Evolutionary conservation across 2,113 vertebrate species (phyloP), one percentile per base, ranked within the genome.

Genomic region (Pomatorhinus ruficollis): DNA sequence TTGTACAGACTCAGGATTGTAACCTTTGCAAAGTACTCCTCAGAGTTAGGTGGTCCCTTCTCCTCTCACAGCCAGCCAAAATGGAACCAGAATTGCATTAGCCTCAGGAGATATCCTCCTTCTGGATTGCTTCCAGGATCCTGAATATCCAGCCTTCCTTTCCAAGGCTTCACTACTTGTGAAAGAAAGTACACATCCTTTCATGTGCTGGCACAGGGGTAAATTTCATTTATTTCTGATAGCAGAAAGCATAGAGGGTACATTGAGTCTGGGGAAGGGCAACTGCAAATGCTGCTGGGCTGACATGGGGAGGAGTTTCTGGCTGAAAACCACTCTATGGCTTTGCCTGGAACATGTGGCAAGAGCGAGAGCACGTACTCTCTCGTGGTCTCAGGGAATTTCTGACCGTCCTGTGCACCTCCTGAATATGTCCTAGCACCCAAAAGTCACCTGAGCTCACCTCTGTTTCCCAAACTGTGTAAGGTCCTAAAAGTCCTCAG

Each of bases 41-140:
- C 0, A 1, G 64, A 64, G 44, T 75, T 59, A 60, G 89, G 15
- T n/a, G 60, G 68, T 70, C 59, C 68, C 42, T 95, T 92, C 60
- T 90, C 59, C 75, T 92, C 3, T 0, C 28, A 53, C 37, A 57
- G 75, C 85, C 79, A 69, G 40, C 21, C 27, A 63, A 74, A 90
- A 86, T 66, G 72, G 80, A 81, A 81, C 64, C 12, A 20, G 68
- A 86, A 92, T 71, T 92, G 23, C 31, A 50, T 96, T 75, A 92
- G 47, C 79, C 57, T 81, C 60, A 24, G 72, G 79, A 97, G 76
- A 78, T 2, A 1, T 75, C 27, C 35, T 93, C 20, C 40, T 86
- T 11, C 75, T 94, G 88, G 88, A 93, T 8, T 75, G 35, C n/a
- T 86, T 88, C 66, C 95, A 93, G 68, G 11, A 21, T 4, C n/a